These are phyloP conservation scores for Zoanthus sansibaricus DNA, from an alignment of 92 coral and sea anemone genomes.

Conservation along the genomic window DNA sequence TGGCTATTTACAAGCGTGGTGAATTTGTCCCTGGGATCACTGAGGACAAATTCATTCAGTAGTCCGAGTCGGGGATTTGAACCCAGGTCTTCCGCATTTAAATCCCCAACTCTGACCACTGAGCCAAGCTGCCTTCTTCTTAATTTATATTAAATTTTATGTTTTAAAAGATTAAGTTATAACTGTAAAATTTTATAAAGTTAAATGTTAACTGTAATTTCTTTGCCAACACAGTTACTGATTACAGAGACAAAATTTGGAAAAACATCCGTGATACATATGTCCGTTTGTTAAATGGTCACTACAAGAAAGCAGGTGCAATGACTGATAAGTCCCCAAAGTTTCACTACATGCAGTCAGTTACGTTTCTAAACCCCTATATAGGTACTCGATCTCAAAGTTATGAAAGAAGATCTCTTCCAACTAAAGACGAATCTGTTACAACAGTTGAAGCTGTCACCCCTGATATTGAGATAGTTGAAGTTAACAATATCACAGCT, in stretches of 20 bases:
- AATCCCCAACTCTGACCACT: too few species aligned
- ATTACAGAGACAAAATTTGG: constrained; percentile 75
- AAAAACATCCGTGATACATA: constrained; percentile 69
- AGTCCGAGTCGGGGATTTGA: too few species aligned
- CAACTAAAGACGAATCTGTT: constrained; percentile 22
- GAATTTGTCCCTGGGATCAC: too few species aligned
- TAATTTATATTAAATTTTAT: too few species aligned
- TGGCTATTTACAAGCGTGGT: too few species aligned
- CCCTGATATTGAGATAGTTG: constrained; percentile 29
- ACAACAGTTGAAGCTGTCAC: constrained; percentile 19
- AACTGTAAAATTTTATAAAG: neutral
- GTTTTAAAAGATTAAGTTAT: too few species aligned
- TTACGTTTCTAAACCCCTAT: constrained; percentile 41
- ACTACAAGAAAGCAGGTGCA: constrained; percentile 36
- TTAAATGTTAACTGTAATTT: neutral
- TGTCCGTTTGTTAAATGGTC: constrained; percentile 63
- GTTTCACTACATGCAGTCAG: constrained; percentile 42
- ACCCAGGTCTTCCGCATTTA: too few species aligned
- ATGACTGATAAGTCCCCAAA: constrained; percentile 47
- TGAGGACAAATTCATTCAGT: too few species aligned
- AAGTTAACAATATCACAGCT: neutral
- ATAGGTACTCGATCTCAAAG: constrained; percentile 46
- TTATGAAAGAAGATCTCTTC: constrained; percentile 25
- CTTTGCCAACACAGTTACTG: constrained; percentile 44
- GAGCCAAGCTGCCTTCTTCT: too few species aligned